Base-by-base conservation (phyloP, 2,888 invertebrate species). In the Lasioglossum lativentre region DNA sequence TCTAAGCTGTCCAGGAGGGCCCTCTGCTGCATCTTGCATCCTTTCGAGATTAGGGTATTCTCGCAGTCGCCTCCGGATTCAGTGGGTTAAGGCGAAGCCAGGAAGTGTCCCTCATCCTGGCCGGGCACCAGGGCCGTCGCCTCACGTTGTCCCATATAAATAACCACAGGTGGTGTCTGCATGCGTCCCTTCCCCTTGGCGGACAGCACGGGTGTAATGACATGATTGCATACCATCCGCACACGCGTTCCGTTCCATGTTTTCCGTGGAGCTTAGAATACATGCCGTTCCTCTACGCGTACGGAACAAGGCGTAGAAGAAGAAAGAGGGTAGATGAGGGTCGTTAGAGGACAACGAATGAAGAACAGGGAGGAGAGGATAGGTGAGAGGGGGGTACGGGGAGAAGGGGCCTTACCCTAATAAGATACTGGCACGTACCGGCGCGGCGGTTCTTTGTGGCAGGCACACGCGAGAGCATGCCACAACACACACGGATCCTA, bases 181-280 rank as follows among this genome's bases (percentile, higher is more conserved):
- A n/a, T 83, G 81, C 74, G 75, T 66, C 75, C 75, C 75, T 76
- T 75, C 82, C 83, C 81, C 85, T 59, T 70, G 52, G 56, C 63
- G 27, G 75, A 83, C 81, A 72, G 80, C 81, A 82, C 78, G 80
- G 80, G 76, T 84, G 86, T 92, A 92, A 92, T 92, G 91, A 91
- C 92, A 92, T 89, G 92, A 92, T 92, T 92, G 92, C 92, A 91
- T 92, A 90, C 89, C 91, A 88, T 89, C 90, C 90, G 88, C 91
- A 88, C 89, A 84, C 78, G 80, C 82, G 79, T 71, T 79, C 42
- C n/a, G n/a, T 56, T 81, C 79, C 85, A 86, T 86, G 88, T 88
- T 88, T 86, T 80, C 82, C 80, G 77, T 78, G 8, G 56, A 75
- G 73, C 66, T 66, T 45, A 34, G 74, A 63, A 45, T 79, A 34